Base-by-base conservation (phyloP, 2,888 invertebrate genomes). In the Rhodophaea formosa region DNA sequence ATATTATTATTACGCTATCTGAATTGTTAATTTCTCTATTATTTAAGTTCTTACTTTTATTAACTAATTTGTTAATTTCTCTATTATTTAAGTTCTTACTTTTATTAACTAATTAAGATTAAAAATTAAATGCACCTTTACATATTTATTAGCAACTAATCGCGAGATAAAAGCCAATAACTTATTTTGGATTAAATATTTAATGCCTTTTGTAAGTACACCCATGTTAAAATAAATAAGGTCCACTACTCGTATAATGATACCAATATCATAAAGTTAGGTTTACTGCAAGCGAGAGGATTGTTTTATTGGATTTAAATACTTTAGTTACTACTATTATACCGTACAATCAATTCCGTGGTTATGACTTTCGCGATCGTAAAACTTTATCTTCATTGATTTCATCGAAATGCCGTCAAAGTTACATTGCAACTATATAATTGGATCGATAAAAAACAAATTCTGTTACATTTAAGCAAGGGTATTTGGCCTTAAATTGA, bases 361-460 rank as follows among this genome's bases (percentile, higher is more conserved):
- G 68, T 71, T 71, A 68, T 67, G 61, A 67, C 62, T 74, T 51
- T 73, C 72, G 66, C 72, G 74, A 70, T 77, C 80, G 67, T 82
- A 74, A 82, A 79, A 62, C 32, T 73, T 70, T 78, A 77, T 76
- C 64, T 67, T 65, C 61, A 59, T 65, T 62, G 61, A 72, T 72
- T 71, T 60, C 44, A 42, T 43, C 56, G 66, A 64, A 59, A 58
- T 59, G 65, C 74, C 73, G 75, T 72, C 74, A 76, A 80, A 77
- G 77, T 62, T 67, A 77, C 74, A 72, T 77, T 77, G 72, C 72
- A 72, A 72, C 62, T 67, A 65, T 67, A 62, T 62, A 59, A 46
- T 44, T 49, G 17, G 43, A 42, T 45, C 57, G 45, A 57, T 60
- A 52, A 53, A 51, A 61, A 63, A 61, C 53, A 57, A 55, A 57